Conservation (phyloP, 1,140 invertebrate species). For the Ceratosolen solmsi region DNA sequence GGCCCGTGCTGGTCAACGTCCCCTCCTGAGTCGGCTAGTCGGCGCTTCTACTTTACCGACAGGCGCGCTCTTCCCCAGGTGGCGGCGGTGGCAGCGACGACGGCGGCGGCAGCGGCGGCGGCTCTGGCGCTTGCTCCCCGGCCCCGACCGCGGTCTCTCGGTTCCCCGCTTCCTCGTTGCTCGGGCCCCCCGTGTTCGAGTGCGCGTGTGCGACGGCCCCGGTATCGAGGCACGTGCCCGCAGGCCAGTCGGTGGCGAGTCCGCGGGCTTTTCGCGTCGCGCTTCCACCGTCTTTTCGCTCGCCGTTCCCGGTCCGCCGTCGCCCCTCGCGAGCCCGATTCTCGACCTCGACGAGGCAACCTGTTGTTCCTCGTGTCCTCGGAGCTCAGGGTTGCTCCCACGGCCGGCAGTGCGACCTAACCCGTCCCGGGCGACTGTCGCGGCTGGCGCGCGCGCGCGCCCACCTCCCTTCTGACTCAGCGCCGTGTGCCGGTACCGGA, state of each 20-base stretch:
- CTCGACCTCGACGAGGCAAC: too few species aligned
- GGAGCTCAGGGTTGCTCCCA: too few species aligned
- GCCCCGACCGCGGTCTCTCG: neutral
- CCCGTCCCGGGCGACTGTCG: neutral
- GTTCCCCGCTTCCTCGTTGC: neutral
- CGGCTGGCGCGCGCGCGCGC: neutral
- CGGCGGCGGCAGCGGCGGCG: neutral
- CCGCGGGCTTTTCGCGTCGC: slow-evolving; percentile 10
- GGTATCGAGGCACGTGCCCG: neutral
- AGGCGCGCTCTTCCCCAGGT: neutral
- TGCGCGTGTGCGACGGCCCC: neutral
- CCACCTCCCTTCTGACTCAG: neutral
- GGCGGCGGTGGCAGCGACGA: neutral
- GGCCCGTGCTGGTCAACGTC: neutral
- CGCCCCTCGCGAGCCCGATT: too few species aligned
- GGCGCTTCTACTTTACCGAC: neutral
- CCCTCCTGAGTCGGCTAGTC: neutral
- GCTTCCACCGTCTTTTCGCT: neutral
- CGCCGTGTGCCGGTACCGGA: neutral
- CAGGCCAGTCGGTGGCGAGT: neutral
- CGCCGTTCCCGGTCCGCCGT: too few species aligned
- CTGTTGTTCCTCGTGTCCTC: neutral
- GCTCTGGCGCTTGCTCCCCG: neutral
- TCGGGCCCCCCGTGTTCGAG: neutral
- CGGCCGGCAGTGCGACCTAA: neutral